These are phyloP conservation scores for Galemys pyrenaicus DNA, from an alignment of 2,113 vertebrate genomes.

Conservation along the genomic window DNA sequence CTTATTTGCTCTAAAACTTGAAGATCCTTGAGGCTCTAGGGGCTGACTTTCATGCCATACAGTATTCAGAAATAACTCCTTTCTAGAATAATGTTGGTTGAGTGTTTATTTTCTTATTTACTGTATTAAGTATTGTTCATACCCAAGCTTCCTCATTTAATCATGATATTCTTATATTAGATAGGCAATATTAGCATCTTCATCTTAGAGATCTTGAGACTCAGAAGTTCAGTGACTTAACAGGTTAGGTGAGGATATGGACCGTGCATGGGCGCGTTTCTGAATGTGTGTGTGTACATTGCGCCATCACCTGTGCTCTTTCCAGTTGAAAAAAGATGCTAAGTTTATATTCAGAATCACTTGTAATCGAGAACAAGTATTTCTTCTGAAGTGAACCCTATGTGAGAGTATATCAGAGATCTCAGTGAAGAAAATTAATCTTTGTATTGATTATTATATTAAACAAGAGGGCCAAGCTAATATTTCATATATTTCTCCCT, in stretches of 20 bases:
- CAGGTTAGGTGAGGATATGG: neutral
- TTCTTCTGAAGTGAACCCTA: conserved; percentile 57
- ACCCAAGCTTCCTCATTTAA: neutral
- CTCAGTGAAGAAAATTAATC: neutral
- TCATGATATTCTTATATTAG: neutral
- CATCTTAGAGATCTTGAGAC: neutral
- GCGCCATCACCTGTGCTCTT: neutral
- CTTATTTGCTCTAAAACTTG: neutral
- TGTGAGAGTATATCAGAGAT: neutral
- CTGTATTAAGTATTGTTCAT: neutral
- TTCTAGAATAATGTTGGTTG: neutral
- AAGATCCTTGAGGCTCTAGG: neutral
- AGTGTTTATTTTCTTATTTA: neutral
- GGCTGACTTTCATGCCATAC: neutral
- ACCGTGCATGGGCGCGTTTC: no score
- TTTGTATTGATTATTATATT: conserved; percentile 17
- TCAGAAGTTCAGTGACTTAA: neutral
- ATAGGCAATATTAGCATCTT: neutral
- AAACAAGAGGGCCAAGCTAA: neutral
- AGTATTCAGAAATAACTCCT: neutral
- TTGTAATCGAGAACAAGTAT: conserved; percentile 55
- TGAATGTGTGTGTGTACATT: neutral
- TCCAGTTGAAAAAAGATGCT: neutral
- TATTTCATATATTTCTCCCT: neutral
- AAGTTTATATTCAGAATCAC: conserved; percentile 15